These are phyloP conservation scores for Calcarius lapponicus DNA, from an alignment of 2,797 vertebrate genomes.

Conservation along the genomic window DNA sequence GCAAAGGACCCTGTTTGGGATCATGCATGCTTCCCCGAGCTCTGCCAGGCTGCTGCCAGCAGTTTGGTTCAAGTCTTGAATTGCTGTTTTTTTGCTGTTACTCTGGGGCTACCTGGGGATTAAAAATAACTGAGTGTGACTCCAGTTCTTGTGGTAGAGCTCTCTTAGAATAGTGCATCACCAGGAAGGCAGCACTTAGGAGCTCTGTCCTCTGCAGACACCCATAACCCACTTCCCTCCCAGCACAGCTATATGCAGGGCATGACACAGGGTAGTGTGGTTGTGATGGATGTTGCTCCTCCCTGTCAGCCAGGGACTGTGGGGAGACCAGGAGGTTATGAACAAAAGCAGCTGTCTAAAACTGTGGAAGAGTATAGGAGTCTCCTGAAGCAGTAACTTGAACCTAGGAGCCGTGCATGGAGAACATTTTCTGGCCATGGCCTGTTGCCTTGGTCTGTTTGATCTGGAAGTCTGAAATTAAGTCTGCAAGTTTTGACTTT, in stretches of 20 bases:
- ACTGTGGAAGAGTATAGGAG: not conserved
- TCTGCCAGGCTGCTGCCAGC: not conserved
- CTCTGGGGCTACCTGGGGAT: not conserved
- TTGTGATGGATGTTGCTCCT: not conserved
- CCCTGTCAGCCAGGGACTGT: not conserved
- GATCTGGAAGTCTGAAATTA: not conserved
- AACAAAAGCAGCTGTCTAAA: not conserved
- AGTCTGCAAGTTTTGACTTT: not conserved
- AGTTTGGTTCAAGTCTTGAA: not conserved
- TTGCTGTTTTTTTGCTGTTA: not conserved
- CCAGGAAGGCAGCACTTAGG: not conserved
- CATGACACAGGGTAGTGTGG: not conserved
- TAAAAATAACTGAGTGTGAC: not conserved
- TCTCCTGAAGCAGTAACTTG: not conserved
- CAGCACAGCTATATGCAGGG: not conserved
- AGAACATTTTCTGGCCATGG: not conserved
- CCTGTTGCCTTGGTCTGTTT: not conserved
- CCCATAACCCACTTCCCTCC: not conserved
- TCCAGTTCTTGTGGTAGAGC: not conserved
- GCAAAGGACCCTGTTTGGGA: not conserved
- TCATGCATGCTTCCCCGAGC: fast-evolving
- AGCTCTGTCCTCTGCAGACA: not conserved
- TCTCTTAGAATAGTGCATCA: not conserved
- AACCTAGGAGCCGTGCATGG: not conserved
- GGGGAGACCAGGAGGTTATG: not conserved